phyloP scores from a whole-genome alignment of 2,888 invertebrate genomes.

The Lepeophtheirus nordmannii region DNA sequence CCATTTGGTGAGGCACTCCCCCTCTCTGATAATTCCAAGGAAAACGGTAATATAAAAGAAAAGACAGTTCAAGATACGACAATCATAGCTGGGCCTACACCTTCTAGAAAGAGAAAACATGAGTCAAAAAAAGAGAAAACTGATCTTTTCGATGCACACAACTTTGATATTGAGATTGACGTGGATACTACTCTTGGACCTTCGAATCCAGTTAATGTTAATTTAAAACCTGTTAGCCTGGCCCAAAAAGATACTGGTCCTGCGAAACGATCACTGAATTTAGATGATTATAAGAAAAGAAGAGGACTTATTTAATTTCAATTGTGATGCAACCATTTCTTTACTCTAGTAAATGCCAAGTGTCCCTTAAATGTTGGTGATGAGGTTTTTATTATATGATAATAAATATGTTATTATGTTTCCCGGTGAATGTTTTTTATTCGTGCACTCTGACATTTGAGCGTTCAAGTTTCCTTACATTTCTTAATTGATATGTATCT shows the following conservation, averaged over 20 bases:
- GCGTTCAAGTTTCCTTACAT: too few species aligned
- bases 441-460: too few species aligned
- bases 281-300: conserved; percentile 84
- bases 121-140: conserved; percentile 33
- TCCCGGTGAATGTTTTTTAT: too few species aligned
- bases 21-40: conserved; percentile 13
- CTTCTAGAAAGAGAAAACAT: not conserved
- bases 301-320: conserved; percentile 59
- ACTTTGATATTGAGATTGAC: conserved; percentile 91
- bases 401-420: too few species aligned
- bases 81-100: too few species aligned
- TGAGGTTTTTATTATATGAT: too few species aligned
- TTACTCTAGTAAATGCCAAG: too few species aligned
- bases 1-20: conserved; percentile 32
- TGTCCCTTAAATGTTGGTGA: too few species aligned
- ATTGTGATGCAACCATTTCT: not conserved
- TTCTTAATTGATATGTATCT: too few species aligned
- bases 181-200: conserved; percentile 50
- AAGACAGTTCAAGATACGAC: not conserved
- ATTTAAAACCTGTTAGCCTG: conserved; percentile 20
- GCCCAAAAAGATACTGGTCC: conserved; percentile 44
- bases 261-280: conserved; percentile 56
- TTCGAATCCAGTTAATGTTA: not conserved
- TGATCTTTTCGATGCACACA: conserved; percentile 54
- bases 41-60: conserved; percentile 16